These are phyloP conservation scores for Pica pica DNA, from an alignment of 2,113 vertebrate species.

Conservation along the genomic window DNA sequence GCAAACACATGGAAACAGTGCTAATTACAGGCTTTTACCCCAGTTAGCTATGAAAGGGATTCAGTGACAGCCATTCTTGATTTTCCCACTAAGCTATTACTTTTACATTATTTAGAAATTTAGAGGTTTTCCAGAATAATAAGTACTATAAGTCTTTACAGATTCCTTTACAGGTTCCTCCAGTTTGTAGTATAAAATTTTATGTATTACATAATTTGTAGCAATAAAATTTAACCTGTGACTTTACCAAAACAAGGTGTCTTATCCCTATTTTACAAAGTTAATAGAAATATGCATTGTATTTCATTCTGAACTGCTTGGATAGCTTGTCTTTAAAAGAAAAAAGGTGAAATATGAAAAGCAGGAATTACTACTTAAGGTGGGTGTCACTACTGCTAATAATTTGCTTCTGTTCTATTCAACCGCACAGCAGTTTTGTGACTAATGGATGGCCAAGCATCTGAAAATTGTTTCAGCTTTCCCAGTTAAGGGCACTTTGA, in stretches of 20 bases:
- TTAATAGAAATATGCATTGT: neutral
- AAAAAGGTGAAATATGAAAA: neutral
- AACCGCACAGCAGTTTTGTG: neutral
- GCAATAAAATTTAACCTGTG: neutral
- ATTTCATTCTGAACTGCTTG: neutral
- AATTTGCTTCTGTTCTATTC: neutral
- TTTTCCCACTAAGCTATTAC: neutral
- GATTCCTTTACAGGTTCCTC: neutral
- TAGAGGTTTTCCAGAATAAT: neutral
- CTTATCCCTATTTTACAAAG: neutral
- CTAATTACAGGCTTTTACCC: constrained; percentile 17
- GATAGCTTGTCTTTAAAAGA: neutral
- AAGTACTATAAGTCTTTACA: neutral
- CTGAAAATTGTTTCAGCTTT: neutral
- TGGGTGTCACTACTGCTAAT: neutral
- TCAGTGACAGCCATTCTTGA: neutral
- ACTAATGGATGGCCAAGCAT: neutral
- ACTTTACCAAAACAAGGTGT: neutral
- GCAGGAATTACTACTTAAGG: neutral
- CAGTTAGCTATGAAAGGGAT: neutral
- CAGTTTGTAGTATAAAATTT: neutral
- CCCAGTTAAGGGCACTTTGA: neutral
- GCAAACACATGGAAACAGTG: neutral
- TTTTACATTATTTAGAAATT: constrained; percentile 21
- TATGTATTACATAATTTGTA: neutral